Base-by-base conservation (phyloP, 1,140 invertebrate species). In the Drosophila arizonae region DNA sequence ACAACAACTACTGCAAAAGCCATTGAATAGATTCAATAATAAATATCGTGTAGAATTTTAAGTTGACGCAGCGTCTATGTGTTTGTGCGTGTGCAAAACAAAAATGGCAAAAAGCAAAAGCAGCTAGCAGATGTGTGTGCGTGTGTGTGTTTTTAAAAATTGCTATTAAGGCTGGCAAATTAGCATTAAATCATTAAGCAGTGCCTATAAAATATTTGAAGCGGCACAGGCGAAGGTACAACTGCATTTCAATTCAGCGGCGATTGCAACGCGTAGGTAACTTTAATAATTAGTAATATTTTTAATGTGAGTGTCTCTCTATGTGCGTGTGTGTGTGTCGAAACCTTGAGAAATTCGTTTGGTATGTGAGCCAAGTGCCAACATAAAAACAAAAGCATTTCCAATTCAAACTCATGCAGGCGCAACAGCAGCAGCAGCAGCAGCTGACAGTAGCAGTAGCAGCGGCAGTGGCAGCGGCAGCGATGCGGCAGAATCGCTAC, bases 261-360 rank as follows among this genome's bases (percentile, higher is more conserved):
- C 66, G 63, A 57, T 56, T 71, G 72, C 65, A 78, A 77, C 67
- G 64, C 69, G 65, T 62, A 81, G 65, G 80, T 76, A 84, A 79
- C 61, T 79, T 68, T 30, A 68, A 67, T 84, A 77, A 84, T 79
- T 84, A 73, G 28, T 63, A 63, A 50, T 68, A 64, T 58, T 52
- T 26, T 51, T 30, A 52, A 43, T 60, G 45, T 52, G 17, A 45
- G 51, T 52, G 76, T 45, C 30, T 56, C 13, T 52, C 26, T 46
- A 28, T 39, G 8, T 64, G 36, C 36, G 52, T 66, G 63, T 33
- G 63, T 61, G 52, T 72, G 63, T 36, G 33, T 46, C 15, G 52
- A 79, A 82, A 84, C 80, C 80, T 81, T 79, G 80, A 69, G 80
- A 76, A 79, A 76, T 73, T 60, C 68, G 60, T 76, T 68, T 60